Percentiles rank a stretch among this genome's conserved stretches.
phyloP scores from a whole-genome alignment of 2,888 invertebrate species.

The Lasioglossum figueresi region DNA sequence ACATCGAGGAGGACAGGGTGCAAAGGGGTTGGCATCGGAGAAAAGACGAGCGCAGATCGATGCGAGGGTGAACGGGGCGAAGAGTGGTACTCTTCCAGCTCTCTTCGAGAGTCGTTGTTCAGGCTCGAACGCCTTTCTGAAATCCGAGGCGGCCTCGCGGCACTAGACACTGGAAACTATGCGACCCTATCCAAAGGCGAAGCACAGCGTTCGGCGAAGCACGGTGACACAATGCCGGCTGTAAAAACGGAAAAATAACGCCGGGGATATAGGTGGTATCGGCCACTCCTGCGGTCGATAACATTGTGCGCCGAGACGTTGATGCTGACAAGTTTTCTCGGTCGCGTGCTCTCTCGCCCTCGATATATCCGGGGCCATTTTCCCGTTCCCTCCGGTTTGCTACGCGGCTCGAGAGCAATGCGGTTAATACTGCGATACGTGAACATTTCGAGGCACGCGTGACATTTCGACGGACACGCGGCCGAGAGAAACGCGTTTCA shows the following conservation, averaged over 20 bases:
- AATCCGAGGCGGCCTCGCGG: neutral
- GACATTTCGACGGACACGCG: slow-evolving; percentile 51
- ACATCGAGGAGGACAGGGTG: neutral
- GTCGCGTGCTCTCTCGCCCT: slow-evolving; percentile 22
- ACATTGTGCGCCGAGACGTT: slow-evolving; percentile 57
- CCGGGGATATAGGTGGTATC: slow-evolving; percentile 30
- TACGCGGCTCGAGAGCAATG: slow-evolving; percentile 44
- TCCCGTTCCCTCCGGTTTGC: slow-evolving; percentile 16
- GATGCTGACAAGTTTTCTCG: slow-evolving; percentile 61
- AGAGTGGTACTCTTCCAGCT: neutral
- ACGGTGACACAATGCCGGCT: slow-evolving; percentile 43
- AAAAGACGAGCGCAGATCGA: slow-evolving; percentile 9
- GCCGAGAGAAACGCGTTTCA: slow-evolving; percentile 37
- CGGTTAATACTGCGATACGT: slow-evolving; percentile 56
- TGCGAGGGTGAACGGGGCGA: neutral
- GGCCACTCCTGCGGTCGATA: slow-evolving; percentile 60
- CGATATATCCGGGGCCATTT: slow-evolving; percentile 10
- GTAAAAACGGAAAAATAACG: slow-evolving; percentile 29
- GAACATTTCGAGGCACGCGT: slow-evolving; percentile 44
- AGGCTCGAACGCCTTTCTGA: slow-evolving; percentile 5
- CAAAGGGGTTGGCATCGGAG: neutral
- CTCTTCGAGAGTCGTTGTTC: slow-evolving; percentile 4
- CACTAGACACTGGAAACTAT: slow-evolving; percentile 8
- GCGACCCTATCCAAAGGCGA: slow-evolving; percentile 16
- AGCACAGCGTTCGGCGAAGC: slow-evolving; percentile 44